A percentile compares a stretch with the other conserved stretches of the same genome.
phyloP scores from a whole-genome alignment of 2,113 vertebrate species.

The Sinocyclocheilus anophthalmus region DNA sequence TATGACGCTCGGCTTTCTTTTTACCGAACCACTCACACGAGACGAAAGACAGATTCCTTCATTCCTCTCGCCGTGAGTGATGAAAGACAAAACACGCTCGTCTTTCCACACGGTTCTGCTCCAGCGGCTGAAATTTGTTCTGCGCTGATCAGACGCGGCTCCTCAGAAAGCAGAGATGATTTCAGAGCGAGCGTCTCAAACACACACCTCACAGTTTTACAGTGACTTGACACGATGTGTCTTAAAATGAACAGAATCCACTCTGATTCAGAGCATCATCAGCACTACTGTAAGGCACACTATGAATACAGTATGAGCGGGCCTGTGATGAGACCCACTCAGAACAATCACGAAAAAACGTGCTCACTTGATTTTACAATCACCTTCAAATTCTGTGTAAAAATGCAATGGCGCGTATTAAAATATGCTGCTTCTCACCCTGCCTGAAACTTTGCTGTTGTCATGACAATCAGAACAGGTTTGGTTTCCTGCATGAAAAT shows the following conservation, averaged over 20 bases:
- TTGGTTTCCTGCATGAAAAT: constrained; percentile 8
- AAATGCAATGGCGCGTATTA: not conserved
- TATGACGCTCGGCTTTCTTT: constrained; percentile 42
- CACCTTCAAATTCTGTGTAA: not conserved
- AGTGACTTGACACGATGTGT: not conserved
- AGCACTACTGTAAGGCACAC: not conserved
- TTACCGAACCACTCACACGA: constrained; percentile 51
- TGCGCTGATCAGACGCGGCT: constrained; percentile 42
- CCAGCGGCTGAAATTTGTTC: constrained; percentile 45
- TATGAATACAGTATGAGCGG: too few species aligned
- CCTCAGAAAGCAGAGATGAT: constrained; percentile 47
- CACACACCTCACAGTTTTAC: constrained; percentile 26
- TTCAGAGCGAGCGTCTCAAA: constrained; percentile 43
- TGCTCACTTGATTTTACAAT: not conserved
- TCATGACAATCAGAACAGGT: not conserved
- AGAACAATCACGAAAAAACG: too few species aligned
- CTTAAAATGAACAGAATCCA: not conserved
- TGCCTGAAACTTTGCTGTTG: not conserved
- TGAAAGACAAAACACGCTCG: constrained; percentile 44
- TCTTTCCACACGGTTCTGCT: constrained; percentile 39
- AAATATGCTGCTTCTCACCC: not conserved
- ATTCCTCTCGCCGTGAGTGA: constrained; percentile 37
- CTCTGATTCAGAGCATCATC: not conserved
- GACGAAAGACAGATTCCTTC: constrained; percentile 51
- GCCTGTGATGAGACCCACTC: too few species aligned